These are phyloP conservation scores for Tangara arthus DNA, from an alignment of 2,797 vertebrate species.

Conservation along the genomic window DNA sequence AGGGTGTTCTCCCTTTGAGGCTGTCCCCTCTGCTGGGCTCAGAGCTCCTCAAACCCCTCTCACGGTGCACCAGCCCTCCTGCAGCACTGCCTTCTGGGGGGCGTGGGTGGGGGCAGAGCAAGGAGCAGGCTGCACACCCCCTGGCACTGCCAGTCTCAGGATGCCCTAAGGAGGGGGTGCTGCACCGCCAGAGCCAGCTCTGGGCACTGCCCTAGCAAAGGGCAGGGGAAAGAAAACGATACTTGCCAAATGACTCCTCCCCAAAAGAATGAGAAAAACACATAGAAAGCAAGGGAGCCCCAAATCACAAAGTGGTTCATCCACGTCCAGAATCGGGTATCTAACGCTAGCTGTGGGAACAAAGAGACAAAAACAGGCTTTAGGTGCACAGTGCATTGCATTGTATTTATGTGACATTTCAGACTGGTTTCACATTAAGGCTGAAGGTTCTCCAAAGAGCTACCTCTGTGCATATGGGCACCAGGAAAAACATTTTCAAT, in stretches of 20 bases:
- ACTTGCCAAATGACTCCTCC: constrained; percentile 97
- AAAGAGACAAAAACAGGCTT: background rate
- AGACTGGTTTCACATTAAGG: background rate
- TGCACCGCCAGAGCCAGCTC: background rate
- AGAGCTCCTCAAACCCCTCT: background rate
- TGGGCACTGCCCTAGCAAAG: background rate
- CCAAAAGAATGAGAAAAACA: constrained; percentile 99
- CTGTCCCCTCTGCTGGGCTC: background rate
- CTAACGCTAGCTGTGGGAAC: constrained; percentile 87
- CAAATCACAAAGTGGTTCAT: constrained; percentile 99
- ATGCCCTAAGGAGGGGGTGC: rapidly evolving
- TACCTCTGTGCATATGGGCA: background rate
- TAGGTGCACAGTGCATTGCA: background rate
- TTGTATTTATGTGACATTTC: background rate
- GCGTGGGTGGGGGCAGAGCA: background rate
- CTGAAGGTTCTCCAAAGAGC: background rate
- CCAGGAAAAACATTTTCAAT: background rate
- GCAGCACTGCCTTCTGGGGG: background rate
- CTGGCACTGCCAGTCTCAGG: background rate
- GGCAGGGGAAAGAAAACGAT: background rate
- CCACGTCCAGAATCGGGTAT: constrained; percentile 98
- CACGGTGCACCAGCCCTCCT: background rate
- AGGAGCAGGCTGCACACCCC: background rate
- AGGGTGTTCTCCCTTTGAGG: background rate
- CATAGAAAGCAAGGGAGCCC: constrained; percentile 96